Conservation (phyloP, 2,113 vertebrate genomes). For the Nothobranchius furzeri region DNA sequence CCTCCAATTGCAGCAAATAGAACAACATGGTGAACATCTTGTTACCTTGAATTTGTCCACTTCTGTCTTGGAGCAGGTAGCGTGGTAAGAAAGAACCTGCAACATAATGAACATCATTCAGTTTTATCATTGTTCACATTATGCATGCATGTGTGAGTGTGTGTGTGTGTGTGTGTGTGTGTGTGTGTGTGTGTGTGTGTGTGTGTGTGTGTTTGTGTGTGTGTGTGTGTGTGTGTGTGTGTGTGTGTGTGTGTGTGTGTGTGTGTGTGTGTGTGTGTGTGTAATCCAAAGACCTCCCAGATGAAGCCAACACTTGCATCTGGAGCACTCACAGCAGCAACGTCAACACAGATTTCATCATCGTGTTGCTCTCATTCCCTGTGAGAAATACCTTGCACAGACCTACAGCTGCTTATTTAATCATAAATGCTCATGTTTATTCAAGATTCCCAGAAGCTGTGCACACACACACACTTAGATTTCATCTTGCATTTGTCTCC, state of each 20-base stretch:
- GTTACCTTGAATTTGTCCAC: slow-evolving; percentile 99
- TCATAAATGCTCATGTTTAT: slow-evolving; percentile 76
- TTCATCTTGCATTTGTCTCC: slow-evolving; percentile 36
- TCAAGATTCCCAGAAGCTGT: slow-evolving; percentile 64
- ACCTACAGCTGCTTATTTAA: slow-evolving; percentile 70
- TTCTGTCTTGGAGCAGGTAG: slow-evolving; percentile 97
- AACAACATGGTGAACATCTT: too few relatives aligned
- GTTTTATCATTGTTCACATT: too few relatives aligned
- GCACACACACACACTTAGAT: slow-evolving; percentile 53
- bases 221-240: not conserved
- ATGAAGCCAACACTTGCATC: slow-evolving; percentile 26
- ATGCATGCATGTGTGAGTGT: not conserved
- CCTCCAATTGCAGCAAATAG: too few relatives aligned
- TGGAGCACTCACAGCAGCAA: slow-evolving; percentile 33
- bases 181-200: not conserved
- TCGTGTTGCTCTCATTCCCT: slow-evolving; percentile 52
- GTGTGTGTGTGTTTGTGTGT: not conserved
- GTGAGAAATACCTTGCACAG: slow-evolving; percentile 65
- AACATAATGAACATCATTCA: slow-evolving; percentile 57
- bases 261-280: not conserved
- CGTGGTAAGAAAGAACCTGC: slow-evolving; percentile 97
- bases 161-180: not conserved
- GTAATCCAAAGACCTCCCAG: slow-evolving; percentile 21
- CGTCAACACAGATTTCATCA: slow-evolving; percentile 57
- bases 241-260: not conserved